A percentile compares a stretch with the other conserved stretches of the same genome.
These are phyloP conservation scores for Crax fasciolata DNA, from an alignment of 2,797 vertebrate species.

Conservation along the genomic window DNA sequence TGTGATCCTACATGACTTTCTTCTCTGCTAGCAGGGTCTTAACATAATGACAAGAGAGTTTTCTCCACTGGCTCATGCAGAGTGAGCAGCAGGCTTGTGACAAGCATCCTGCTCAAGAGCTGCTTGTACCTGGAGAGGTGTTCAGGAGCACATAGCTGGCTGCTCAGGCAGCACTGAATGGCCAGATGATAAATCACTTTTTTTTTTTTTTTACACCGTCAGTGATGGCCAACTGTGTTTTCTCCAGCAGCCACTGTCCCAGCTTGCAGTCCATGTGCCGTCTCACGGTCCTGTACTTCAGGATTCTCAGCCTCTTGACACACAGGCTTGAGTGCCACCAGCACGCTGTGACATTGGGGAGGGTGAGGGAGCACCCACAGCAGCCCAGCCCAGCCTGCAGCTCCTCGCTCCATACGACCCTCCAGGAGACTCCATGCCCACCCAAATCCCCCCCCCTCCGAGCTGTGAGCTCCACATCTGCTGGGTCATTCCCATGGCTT, in stretches of 20 bases:
- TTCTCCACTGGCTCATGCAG: neutral
- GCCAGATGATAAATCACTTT: neutral
- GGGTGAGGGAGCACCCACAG: neutral
- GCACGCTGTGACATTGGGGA: neutral
- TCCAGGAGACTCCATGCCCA: too few species aligned
- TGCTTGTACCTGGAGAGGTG: conserved; percentile 49
- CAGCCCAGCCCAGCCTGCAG: neutral
- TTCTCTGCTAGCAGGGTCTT: conserved; percentile 13
- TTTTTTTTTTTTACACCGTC: neutral
- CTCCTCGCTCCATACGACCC: neutral
- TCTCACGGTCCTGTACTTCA: neutral
- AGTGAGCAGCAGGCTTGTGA: neutral
- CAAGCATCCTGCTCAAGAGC: conserved; percentile 45
- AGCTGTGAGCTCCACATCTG: neutral
- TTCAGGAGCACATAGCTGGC: neutral
- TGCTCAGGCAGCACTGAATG: neutral
- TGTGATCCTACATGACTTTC: conserved; percentile 35
- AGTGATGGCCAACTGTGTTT: neutral
- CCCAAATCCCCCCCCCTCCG: neutral
- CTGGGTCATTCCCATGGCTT: neutral
- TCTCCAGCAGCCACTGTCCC: neutral
- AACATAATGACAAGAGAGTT: conserved; percentile 39
- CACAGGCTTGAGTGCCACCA: neutral
- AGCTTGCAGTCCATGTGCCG: neutral
- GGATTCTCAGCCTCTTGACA: neutral